These are phyloP conservation scores for Euphonia xanthogaster DNA, from an alignment of 2,797 vertebrate genomes.

Conservation along the genomic window DNA sequence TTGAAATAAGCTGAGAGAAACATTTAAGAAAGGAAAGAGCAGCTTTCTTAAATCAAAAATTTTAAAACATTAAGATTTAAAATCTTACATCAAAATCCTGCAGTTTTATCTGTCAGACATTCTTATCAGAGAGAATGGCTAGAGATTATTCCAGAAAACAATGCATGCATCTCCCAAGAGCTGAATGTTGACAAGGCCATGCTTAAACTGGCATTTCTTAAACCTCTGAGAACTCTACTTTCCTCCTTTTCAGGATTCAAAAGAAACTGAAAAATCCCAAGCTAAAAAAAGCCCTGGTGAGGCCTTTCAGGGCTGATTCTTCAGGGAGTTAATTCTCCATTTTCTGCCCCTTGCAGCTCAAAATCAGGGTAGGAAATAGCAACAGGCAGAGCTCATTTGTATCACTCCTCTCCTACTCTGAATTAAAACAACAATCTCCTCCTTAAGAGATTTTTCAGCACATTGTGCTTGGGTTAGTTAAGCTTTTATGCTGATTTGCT, in stretches of 20 bases:
- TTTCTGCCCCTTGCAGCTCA: neutral
- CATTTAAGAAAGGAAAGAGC: neutral
- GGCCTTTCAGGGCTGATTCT: neutral
- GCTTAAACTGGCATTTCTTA: neutral
- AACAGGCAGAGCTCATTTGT: neutral
- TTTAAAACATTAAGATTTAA: too few species aligned
- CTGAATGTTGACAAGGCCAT: neutral
- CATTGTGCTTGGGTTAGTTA: neutral
- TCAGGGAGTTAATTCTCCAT: neutral
- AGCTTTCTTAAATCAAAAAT: neutral
- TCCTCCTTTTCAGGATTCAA: neutral
- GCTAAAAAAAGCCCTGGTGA: neutral
- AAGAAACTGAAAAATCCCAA: neutral
- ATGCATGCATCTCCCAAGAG: neutral
- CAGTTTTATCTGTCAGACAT: neutral
- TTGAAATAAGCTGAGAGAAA: neutral
- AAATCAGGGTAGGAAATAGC: neutral
- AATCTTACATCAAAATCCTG: neutral
- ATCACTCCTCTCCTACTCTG: neutral
- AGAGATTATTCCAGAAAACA: neutral
- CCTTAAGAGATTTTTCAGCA: neutral
- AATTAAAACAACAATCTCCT: neutral
- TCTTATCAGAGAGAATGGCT: neutral
- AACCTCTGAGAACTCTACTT: neutral
- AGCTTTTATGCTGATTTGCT: neutral